A percentile compares a stretch with the other conserved stretches of the same genome.
These are phyloP conservation scores for Gari tellinella DNA, from an alignment of 2,888 invertebrate genomes.

Conservation along the genomic window DNA sequence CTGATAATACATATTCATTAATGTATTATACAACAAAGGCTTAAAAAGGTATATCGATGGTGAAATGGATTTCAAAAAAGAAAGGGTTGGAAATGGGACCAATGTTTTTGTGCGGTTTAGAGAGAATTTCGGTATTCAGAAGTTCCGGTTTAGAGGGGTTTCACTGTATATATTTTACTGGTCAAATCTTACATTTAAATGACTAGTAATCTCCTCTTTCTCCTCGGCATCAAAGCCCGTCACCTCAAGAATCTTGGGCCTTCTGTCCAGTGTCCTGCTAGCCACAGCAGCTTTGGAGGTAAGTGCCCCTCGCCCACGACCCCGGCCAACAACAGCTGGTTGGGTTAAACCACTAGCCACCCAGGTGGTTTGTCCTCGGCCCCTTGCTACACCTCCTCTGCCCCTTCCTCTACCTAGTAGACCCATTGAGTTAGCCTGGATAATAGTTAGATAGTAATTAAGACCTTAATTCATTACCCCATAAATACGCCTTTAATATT, in stretches of 20 bases:
- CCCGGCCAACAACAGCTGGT: constrained; percentile 44
- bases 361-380: constrained; percentile 67
- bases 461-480: too few relatives aligned
- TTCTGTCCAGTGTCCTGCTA: constrained; percentile 89
- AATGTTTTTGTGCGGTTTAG: too few relatives aligned
- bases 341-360: constrained; percentile 54
- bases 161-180: too few relatives aligned
- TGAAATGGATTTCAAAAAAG: too few relatives aligned
- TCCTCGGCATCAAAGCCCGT: constrained; percentile 95
- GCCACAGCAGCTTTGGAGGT: constrained; percentile 57
- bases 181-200: constrained; percentile 91
- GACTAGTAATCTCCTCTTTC: constrained; percentile 91
- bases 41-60: too few relatives aligned
- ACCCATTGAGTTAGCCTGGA: constrained; percentile 83
- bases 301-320: constrained; percentile 72
- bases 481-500: too few relatives aligned
- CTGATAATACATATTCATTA: too few relatives aligned
- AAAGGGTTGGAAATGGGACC: too few relatives aligned
- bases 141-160: too few relatives aligned
- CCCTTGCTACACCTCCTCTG: constrained; percentile 71
- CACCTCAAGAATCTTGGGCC: constrained; percentile 93
- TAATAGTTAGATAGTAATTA: neutral
- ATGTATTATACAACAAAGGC: too few relatives aligned
- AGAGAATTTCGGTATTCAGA: too few relatives aligned
- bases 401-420: constrained; percentile 76